phyloP scores from a whole-genome alignment of 2,797 vertebrate species.

The Fistularia tabacaria region DNA sequence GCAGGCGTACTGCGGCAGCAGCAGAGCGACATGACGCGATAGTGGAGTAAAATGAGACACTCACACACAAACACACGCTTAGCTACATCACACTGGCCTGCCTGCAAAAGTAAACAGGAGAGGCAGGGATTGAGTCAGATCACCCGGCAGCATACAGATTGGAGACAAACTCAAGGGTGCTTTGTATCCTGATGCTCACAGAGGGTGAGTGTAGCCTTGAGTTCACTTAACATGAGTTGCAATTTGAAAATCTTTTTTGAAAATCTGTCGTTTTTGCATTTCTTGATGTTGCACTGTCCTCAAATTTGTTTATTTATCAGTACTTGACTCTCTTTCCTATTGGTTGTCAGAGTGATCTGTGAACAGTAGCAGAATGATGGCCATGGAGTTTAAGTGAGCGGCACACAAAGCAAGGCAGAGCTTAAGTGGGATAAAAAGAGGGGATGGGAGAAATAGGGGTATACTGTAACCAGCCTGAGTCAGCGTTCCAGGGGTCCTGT shows the following conservation, averaged over 20 bases:
- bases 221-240: conserved; percentile 8
- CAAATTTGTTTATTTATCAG: background rate
- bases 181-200: conserved; percentile 21
- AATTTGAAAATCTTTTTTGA: background rate
- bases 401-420: conserved; percentile 25
- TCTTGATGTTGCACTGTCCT: background rate
- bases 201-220: conserved; percentile 49
- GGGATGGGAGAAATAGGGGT: conserved; percentile 3
- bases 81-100: conserved; percentile 34
- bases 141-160: conserved; percentile 45
- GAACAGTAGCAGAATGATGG: background rate
- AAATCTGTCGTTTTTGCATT: background rate
- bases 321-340: background rate
- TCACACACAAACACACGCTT: conserved; percentile 38
- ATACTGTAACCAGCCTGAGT: conserved; percentile 58
- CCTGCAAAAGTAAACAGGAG: conserved; percentile 43
- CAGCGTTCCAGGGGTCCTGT: conserved; percentile 50
- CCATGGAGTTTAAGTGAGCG: conserved; percentile 29
- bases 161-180: conserved; percentile 33
- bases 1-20: conserved; percentile 73
- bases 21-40: conserved; percentile 66
- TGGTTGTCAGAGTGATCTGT: background rate
- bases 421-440: conserved; percentile 39
- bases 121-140: conserved; percentile 34
- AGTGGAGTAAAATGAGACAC: conserved; percentile 49